Evolutionary conservation across 2,797 vertebrate genomes (phyloP).

Genomic region (Amblyopsis hoosieri): DNA sequence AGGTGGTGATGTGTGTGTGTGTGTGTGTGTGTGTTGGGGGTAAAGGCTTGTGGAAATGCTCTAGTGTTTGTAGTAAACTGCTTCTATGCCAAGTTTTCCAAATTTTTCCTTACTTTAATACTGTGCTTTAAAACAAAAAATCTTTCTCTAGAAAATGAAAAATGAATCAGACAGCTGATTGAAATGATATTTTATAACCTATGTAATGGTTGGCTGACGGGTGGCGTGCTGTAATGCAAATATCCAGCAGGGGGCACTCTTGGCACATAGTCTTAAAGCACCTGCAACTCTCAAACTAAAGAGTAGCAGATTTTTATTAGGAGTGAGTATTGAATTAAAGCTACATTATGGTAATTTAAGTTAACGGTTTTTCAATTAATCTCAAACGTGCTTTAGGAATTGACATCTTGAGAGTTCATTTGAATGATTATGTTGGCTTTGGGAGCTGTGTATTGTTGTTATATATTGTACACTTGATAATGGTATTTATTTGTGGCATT

Average conservation of each 20-base stretch:
- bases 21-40: too few species aligned
- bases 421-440: neutral
- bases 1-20: constrained; percentile 9
- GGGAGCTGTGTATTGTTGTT: neutral
- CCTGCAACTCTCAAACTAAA: neutral
- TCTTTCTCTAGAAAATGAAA: neutral
- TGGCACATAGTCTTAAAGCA: constrained; percentile 60
- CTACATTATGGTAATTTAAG: constrained; percentile 37
- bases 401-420: constrained; percentile 24
- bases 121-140: neutral
- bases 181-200: constrained; percentile 39
- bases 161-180: constrained; percentile 20
- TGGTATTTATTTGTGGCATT: neutral
- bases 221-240: constrained; percentile 16
- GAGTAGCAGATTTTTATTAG: constrained; percentile 29
- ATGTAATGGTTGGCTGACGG: constrained; percentile 7
- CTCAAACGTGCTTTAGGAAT: constrained; percentile 9
- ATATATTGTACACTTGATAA: neutral
- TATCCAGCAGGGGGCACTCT: constrained; percentile 81
- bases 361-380: constrained; percentile 33
- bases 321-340: constrained; percentile 32
- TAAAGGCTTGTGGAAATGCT: constrained; percentile 19
- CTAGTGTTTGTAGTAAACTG: constrained; percentile 22
- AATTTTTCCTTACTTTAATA: neutral
- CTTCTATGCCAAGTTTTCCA: constrained; percentile 11